These are phyloP conservation scores for Hyperoplus lanceolatus DNA, from an alignment of 2,797 vertebrate species.

Conservation along the genomic window DNA sequence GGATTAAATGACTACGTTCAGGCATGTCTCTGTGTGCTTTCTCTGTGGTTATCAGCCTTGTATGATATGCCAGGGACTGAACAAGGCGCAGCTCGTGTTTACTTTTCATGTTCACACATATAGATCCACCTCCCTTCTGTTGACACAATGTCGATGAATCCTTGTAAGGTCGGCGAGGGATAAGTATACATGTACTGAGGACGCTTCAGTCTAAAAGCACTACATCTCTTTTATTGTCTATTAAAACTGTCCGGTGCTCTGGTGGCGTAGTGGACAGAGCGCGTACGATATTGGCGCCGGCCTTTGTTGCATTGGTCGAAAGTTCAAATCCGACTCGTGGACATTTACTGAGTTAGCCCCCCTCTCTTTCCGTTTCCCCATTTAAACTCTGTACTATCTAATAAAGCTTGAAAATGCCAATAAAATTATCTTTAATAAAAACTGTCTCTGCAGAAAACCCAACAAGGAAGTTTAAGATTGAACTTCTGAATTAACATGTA, in stretches of 20 bases:
- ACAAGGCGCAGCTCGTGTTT: constrained; percentile 61
- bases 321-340: too few species aligned
- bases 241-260: background rate
- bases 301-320: too few species aligned
- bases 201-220: constrained; percentile 17
- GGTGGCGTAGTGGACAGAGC: too few species aligned
- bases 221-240: constrained; percentile 35
- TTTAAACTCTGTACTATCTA: too few species aligned
- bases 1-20: constrained; percentile 8
- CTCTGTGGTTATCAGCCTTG: constrained; percentile 30
- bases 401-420: too few species aligned
- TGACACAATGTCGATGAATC: constrained; percentile 67
- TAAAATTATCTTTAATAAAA: too few species aligned
- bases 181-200: constrained; percentile 36
- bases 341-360: too few species aligned
- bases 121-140: constrained; percentile 54
- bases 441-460: constrained; percentile 5
- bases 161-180: constrained; percentile 61
- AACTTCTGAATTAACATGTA: background rate
- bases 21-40: constrained; percentile 13
- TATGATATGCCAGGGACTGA: constrained; percentile 44
- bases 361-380: too few species aligned
- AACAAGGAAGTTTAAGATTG: background rate
- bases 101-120: constrained; percentile 68
- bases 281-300: too few species aligned